Conservation (phyloP, 2,797 vertebrate species). For the Echeneis naucrates region DNA sequence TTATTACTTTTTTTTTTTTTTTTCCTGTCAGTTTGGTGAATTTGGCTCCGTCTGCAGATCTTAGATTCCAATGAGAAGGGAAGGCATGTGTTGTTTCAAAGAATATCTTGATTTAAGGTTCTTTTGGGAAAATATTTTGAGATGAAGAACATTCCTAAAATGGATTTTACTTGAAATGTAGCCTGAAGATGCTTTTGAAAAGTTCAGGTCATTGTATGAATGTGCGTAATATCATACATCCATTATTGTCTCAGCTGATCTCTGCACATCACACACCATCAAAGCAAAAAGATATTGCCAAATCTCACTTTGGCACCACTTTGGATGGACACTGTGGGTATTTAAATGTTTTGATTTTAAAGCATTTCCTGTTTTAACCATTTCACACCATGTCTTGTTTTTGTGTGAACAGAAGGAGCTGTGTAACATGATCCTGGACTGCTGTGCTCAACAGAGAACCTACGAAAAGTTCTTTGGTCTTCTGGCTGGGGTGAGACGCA, state of each 20-base stretch:
- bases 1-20: no score
- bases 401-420: conserved; percentile 92
- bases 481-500: conserved; percentile 93
- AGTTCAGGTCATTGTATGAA: not conserved
- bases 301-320: no score
- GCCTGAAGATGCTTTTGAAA: not conserved
- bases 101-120: not conserved
- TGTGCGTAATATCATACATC: not conserved
- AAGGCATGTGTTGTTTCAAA: not conserved
- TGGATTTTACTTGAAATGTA: not conserved
- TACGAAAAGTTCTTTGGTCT: conserved; percentile 99
- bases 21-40: no score
- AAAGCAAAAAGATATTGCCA: not conserved
- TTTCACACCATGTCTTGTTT: conserved; percentile 18
- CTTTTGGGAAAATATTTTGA: not conserved
- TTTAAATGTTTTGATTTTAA: not conserved
- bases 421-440: conserved; percentile 99
- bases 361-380: not conserved
- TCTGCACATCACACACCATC: not conserved
- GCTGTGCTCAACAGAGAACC: conserved; percentile 98
- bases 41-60: not conserved
- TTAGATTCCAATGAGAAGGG: not conserved
- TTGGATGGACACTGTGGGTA: not conserved
- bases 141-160: not conserved
- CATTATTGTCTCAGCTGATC: not conserved